A percentile compares a stretch with the other conserved stretches of the same genome.
These are phyloP conservation scores for Penaeus monodon DNA, from an alignment of 2,888 invertebrate species.

Conservation along the genomic window DNA sequence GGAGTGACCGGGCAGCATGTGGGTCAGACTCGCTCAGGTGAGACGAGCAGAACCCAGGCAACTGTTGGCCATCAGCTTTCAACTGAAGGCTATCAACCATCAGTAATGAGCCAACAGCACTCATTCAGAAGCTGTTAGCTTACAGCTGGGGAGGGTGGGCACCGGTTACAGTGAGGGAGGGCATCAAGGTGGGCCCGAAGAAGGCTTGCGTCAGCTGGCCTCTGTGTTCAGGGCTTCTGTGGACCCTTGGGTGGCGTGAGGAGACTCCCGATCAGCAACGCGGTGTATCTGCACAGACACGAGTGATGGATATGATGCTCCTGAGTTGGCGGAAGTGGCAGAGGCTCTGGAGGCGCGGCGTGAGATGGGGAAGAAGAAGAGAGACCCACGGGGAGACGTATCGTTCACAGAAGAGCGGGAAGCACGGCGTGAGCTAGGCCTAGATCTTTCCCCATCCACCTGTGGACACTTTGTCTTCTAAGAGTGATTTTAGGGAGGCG, in stretches of 20 bases:
- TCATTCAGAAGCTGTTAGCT: constrained; percentile 43
- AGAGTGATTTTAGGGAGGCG: background rate
- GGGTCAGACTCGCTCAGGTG: constrained; percentile 41
- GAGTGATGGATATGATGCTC: constrained; percentile 60
- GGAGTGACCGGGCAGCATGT: constrained; percentile 42
- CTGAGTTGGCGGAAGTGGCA: constrained; percentile 62
- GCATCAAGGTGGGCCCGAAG: constrained; percentile 53
- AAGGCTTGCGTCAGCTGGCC: constrained; percentile 56
- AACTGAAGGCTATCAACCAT: constrained; percentile 56
- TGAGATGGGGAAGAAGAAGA: constrained; percentile 64
- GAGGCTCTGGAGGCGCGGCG: constrained; percentile 64
- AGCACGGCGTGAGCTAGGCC: constrained; percentile 59
- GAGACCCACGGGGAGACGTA: constrained; percentile 64
- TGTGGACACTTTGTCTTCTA: constrained; percentile 7
- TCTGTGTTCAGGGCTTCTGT: constrained; percentile 55
- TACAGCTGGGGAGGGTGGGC: constrained; percentile 30
- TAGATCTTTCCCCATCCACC: constrained; percentile 63
- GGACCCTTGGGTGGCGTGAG: constrained; percentile 52
- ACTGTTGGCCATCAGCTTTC: constrained; percentile 57
- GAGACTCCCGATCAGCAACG: constrained; percentile 46
- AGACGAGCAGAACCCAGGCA: constrained; percentile 29
- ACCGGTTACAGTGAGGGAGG: constrained; percentile 47
- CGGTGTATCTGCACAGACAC: constrained; percentile 65
- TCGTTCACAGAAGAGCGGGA: constrained; percentile 64
- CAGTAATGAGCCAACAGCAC: constrained; percentile 42